Conservation (phyloP, 1,140 invertebrate species). For the Magallana gigas region DNA sequence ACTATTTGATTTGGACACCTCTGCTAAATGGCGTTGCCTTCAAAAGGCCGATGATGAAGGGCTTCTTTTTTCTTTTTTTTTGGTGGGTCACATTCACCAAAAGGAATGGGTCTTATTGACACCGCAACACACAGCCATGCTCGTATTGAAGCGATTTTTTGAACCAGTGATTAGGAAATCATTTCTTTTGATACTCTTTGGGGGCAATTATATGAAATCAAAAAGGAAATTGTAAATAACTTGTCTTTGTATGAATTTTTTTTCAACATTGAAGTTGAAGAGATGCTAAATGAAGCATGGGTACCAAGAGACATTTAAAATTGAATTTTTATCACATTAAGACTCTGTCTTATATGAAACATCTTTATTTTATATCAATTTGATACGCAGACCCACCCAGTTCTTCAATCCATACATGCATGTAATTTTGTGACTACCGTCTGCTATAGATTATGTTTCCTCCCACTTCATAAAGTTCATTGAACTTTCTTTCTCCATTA, state of each 20-base stretch:
- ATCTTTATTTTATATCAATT: neutral
- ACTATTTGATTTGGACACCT: neutral
- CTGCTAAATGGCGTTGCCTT: slow-evolving; percentile 2
- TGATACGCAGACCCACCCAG: neutral
- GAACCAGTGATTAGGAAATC: slow-evolving; percentile 20
- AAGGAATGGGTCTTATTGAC: neutral
- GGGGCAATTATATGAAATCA: slow-evolving; percentile 22
- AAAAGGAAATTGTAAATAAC: slow-evolving; percentile 13
- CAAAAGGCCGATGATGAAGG: neutral
- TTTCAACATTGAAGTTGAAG: neutral
- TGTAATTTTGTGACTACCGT: too few species aligned
- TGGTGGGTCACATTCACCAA: slow-evolving; percentile 1
- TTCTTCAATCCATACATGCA: neutral
- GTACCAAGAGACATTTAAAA: neutral
- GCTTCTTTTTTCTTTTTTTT: neutral
- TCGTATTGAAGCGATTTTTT: slow-evolving; percentile 11
- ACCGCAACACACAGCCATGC: neutral
- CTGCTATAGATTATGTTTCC: too few species aligned
- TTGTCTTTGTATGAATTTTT: slow-evolving; percentile 11
- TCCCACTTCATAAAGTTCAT: too few species aligned
- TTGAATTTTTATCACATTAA: slow-evolving; percentile 28
- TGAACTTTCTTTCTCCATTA: too few species aligned
- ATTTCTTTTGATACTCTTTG: slow-evolving; percentile 11
- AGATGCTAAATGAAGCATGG: slow-evolving; percentile 8
- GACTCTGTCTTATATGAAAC: neutral